Conservation (phyloP, 2,113 vertebrate genomes). For the Talpa occidentalis region DNA sequence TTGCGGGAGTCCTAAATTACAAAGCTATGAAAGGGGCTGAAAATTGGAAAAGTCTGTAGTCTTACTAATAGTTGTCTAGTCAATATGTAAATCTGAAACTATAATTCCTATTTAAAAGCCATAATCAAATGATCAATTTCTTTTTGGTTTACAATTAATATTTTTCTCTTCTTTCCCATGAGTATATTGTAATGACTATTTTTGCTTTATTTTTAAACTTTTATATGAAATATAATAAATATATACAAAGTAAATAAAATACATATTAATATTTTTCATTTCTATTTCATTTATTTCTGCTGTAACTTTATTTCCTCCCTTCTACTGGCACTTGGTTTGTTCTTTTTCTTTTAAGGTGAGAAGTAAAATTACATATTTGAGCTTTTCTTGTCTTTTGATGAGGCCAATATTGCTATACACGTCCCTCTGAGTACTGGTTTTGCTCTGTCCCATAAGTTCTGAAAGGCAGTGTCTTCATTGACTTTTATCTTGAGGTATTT, state of each 20-base stretch:
- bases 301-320: no score
- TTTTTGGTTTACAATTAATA: neutral
- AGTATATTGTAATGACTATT: neutral
- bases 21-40: neutral
- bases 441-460: no score
- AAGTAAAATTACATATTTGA: no score
- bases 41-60: neutral
- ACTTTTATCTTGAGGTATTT: no score
- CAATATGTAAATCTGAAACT: neutral
- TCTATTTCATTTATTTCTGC: neutral
- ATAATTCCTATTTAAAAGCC: neutral
- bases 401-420: no score
- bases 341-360: no score
- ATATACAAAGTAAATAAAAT: neutral
- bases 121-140: neutral
- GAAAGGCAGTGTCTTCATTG: no score
- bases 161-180: neutral
- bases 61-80: neutral
- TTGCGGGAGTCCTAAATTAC: neutral
- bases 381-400: no score
- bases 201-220: constrained; percentile 27
- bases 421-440: no score
- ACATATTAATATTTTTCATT: neutral
- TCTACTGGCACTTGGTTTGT: no score
- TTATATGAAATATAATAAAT: neutral